Evolutionary conservation across 2,888 invertebrate genomes (phyloP).

Genomic region (Eupithecia subumbrata): DNA sequence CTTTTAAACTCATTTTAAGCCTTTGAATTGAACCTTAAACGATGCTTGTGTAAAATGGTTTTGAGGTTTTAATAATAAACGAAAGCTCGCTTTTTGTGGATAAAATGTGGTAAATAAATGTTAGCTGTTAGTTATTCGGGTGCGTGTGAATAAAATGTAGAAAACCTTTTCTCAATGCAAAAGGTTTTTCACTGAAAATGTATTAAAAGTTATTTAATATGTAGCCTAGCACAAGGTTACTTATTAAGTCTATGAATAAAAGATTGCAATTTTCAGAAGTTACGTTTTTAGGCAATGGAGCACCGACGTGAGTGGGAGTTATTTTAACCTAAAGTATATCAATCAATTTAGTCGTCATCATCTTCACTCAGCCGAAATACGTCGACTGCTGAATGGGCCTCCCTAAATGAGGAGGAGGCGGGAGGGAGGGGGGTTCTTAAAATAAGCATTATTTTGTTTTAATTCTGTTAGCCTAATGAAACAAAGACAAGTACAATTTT

Average conservation of each 20-base stretch:
- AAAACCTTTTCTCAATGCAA: not conserved
- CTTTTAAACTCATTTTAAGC: not conserved
- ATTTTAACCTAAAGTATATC: no score
- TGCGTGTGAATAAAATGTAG: not conserved
- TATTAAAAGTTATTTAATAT: not conserved
- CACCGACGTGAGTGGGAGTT: no score
- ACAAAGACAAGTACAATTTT: no score
- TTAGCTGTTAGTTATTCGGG: not conserved
- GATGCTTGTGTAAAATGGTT: not conserved
- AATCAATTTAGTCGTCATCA: no score
- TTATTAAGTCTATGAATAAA: not conserved
- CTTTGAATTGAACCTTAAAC: constrained; percentile 7
- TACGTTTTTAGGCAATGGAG: not conserved
- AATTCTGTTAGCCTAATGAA: no score
- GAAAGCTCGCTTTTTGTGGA: not conserved
- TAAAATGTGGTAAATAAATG: not conserved
- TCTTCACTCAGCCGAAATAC: no score
- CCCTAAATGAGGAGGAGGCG: no score
- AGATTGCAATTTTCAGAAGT: not conserved
- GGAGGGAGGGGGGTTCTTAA: no score
- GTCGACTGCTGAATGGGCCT: no score
- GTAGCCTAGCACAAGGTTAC: not conserved
- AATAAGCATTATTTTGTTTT: no score
- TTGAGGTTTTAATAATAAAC: constrained; percentile 6
- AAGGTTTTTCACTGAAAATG: not conserved